Base-by-base conservation (phyloP, 2,888 invertebrate species). In the Dryobota labecula region DNA sequence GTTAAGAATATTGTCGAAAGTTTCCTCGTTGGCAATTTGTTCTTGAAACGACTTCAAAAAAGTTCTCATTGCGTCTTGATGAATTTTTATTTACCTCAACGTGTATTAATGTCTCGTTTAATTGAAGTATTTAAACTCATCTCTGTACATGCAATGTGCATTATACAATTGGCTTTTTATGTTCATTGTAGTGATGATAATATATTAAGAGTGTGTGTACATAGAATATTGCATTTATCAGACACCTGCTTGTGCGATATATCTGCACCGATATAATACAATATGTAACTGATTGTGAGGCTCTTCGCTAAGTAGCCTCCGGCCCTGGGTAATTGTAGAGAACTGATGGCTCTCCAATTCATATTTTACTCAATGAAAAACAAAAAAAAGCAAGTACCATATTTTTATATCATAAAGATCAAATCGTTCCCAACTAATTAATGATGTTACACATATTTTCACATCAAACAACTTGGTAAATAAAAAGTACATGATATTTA, bases 401-500 rank as follows among this genome's bases (percentile, higher is more conserved):
- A 76, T 70, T 56, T 76, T 80, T 43, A 72, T 56, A 63, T 56
- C 54, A 60, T 60, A 60, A 74, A 86, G 66, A 80, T 82, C 75
- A 86, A 80, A 78, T 64, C 74, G 73, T 79, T 85, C 53, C 24
- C 60, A 71, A 71, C 73, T 80, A 86, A 85, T 86, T 71, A 82
- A 86, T 63, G 80, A 74, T 80, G 67, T 70, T 71, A 65, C 68
- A 63, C 33, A 75, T 78, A 84, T 73, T 75, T 76, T 75, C 65
- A 86, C 86, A 86, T 86, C 86, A 84, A 84, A 84, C 78, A 84
- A 70, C 58, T 78, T 51, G 69, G 51, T 73, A 65, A 71, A 86
- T 82, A 80, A 84, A 84, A 78, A 69, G 67, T 75, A 80, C 45
- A 67, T 72, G 63, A 72, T 70, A 82, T 86, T 78, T 63, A 78